Evolutionary conservation across 2,797 vertebrate genomes (phyloP).

Genomic region (Periophthalmus magnuspinnatus): DNA sequence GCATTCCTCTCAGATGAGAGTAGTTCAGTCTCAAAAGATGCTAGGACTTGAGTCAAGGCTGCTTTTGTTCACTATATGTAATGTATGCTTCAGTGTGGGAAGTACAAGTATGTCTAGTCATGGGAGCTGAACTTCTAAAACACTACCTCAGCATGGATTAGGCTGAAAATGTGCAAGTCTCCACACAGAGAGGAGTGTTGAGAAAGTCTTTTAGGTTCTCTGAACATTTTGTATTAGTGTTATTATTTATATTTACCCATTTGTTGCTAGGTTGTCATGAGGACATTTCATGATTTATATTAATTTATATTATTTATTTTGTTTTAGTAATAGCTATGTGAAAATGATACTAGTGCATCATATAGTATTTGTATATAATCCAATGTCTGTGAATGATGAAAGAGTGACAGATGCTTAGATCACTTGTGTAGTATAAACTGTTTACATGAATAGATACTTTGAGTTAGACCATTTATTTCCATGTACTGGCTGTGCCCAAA

Average conservation of each 20-base stretch:
- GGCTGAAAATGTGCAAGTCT: conserved; percentile 10
- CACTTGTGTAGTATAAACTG: conserved; percentile 25
- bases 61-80: conserved; percentile 60
- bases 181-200: conserved; percentile 47
- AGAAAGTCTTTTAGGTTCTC: conserved; percentile 20
- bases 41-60: conserved; percentile 57
- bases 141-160: conserved; percentile 38
- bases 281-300: not conserved
- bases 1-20: conserved; percentile 70
- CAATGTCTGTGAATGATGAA: conserved; percentile 7
- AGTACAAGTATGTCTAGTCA: conserved; percentile 38
- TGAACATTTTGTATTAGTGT: not conserved
- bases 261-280: not conserved
- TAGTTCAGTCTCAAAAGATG: conserved; percentile 56
- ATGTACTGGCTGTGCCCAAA: no score
- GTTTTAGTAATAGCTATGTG: not conserved
- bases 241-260: not conserved
- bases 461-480: conserved; percentile 20
- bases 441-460: conserved; percentile 12
- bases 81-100: conserved; percentile 35
- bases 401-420: conserved; percentile 2
- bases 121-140: conserved; percentile 25
- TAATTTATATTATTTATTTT: not conserved
- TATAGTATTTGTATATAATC: conserved; percentile 13
- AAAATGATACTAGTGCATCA: not conserved